These are phyloP conservation scores for Achatina immaculata DNA, from an alignment of 1,140 invertebrate species.

Conservation along the genomic window DNA sequence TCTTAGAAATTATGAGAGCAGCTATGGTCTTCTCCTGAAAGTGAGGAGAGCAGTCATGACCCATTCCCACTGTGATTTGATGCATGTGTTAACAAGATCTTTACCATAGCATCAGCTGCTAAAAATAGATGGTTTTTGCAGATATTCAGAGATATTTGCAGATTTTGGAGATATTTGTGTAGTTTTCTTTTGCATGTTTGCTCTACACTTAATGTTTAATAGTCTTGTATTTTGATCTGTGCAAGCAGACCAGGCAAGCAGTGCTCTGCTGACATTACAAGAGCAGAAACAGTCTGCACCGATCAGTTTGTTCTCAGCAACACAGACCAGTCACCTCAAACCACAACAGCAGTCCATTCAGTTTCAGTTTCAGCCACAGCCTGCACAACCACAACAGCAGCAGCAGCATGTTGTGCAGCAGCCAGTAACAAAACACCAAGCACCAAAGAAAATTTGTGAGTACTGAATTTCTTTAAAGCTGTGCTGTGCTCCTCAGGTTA, in stretches of 20 bases:
- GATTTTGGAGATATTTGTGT: too few species aligned
- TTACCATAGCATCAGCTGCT: too few species aligned
- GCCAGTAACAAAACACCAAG: constrained; percentile 15
- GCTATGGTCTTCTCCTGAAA: too few species aligned
- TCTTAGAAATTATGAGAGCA: too few species aligned
- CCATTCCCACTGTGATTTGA: too few species aligned
- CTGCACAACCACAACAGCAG: background rate
- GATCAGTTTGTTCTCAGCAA: constrained; percentile 37
- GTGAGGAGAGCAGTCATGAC: too few species aligned
- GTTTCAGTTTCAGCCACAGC: constrained; percentile 30
- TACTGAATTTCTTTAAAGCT: background rate
- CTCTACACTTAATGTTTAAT: too few species aligned
- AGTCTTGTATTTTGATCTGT: constrained; percentile 5
- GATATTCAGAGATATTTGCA: too few species aligned
- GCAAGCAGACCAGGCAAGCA: constrained; percentile 66
- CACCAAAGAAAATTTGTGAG: constrained; percentile 40
- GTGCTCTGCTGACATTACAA: constrained; percentile 67
- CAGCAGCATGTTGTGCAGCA: constrained; percentile 26
- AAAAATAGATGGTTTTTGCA: too few species aligned
- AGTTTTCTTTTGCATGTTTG: too few species aligned
- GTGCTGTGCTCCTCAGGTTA: too few species aligned
- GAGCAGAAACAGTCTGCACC: constrained; percentile 54
- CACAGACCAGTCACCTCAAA: constrained; percentile 13
- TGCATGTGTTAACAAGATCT: too few species aligned
- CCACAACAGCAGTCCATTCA: constrained; percentile 12